phyloP scores from a whole-genome alignment of 2,797 vertebrate species.

The Diceros bicornis region DNA sequence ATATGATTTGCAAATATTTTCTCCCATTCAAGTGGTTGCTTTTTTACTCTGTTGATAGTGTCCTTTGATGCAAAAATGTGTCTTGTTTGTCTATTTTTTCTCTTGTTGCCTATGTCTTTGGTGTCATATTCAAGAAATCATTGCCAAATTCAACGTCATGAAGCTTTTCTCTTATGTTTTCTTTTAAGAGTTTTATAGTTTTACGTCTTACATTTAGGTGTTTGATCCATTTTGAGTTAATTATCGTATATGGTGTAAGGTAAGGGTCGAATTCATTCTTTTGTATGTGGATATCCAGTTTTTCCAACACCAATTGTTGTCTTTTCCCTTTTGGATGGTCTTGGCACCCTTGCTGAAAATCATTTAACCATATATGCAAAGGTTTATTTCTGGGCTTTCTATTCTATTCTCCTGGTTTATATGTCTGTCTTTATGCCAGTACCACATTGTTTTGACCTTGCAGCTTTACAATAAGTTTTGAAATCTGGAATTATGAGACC shows the following conservation, averaged over 20 bases:
- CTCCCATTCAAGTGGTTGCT: background rate
- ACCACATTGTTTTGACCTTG: background rate
- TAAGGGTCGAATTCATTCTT: background rate
- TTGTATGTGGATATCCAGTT: background rate
- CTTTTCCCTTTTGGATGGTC: background rate
- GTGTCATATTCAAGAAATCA: background rate
- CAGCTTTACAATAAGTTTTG: constrained; percentile 15
- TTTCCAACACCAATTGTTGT: background rate
- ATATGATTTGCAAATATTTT: constrained; percentile 19
- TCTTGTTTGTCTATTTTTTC: background rate
- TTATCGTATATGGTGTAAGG: background rate
- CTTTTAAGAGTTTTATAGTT: background rate
- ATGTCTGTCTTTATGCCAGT: background rate
- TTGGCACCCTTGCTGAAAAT: background rate
- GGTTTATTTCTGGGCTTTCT: background rate
- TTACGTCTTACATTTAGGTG: background rate
- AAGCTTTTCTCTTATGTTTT: background rate
- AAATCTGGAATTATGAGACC: background rate
- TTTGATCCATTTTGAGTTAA: constrained; percentile 48
- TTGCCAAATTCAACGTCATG: background rate
- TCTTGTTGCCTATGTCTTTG: background rate
- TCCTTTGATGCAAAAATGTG: background rate
- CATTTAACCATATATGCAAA: background rate
- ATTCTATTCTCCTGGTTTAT: background rate
- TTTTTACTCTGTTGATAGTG: background rate